These are phyloP conservation scores for Malurus cyaneus DNA, from an alignment of 2,113 vertebrate species.

Conservation along the genomic window DNA sequence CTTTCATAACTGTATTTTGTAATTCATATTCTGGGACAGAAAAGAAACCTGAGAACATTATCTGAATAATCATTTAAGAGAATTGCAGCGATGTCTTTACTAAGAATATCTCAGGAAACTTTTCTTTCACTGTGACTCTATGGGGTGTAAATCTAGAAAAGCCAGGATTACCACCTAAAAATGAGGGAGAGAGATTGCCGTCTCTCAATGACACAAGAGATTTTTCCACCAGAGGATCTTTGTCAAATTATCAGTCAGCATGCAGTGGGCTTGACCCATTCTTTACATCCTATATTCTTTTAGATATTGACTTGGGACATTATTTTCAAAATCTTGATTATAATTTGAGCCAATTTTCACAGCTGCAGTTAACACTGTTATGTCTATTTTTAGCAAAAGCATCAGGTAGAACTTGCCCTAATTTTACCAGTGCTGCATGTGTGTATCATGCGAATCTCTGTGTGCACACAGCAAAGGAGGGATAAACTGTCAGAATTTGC, in stretches of 20 bases:
- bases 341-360: neutral
- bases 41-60: neutral
- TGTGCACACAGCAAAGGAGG: neutral
- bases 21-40: neutral
- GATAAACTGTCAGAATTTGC: neutral
- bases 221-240: neutral
- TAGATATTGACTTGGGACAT: neutral
- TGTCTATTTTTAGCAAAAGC: neutral
- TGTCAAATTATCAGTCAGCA: neutral
- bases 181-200: neutral
- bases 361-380: neutral
- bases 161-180: neutral
- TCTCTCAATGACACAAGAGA: neutral
- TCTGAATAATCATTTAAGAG: neutral
- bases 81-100: neutral
- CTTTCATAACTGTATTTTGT: neutral
- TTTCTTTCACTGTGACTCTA: neutral
- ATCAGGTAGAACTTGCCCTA: neutral
- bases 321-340: neutral
- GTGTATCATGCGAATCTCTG: neutral
- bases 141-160: neutral
- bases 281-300: neutral
- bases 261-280: neutral
- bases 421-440: neutral
- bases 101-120: neutral